Evolutionary conservation across 2,797 vertebrate species (phyloP), one percentile per base, ranked within the genome.

Genomic region (Tachyglossus aculeatus): DNA sequence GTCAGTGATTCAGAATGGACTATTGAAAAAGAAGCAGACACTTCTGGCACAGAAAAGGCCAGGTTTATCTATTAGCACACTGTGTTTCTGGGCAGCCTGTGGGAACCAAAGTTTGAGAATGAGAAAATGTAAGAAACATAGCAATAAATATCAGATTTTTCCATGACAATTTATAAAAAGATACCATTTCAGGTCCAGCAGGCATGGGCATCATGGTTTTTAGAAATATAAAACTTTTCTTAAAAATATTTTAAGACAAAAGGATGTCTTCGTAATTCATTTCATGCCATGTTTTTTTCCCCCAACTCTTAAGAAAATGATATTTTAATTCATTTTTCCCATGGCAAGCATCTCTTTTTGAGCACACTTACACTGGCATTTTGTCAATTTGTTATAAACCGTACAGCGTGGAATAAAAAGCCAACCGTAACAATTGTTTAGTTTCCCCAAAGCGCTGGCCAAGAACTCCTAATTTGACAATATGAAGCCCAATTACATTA

Each of bases 1-100:
- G 85, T 83, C 82, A 87, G 72, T 56, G 75, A 73, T 81, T 77
- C 75, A 47, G 64, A 55, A 67, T 45, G 44, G 67, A 34, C 73
- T 66, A 27, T 44, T 61, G 37, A 51, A 51, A 51, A 25, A 58
- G 10, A 54, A 66, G 27, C 40, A 24, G n/a, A n/a, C n/a, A n/a
- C n/a, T n/a, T n/a, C n/a, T n/a, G n/a, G n/a, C n/a, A n/a, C 15
- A 53, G 44, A 47, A 73, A 83, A 73, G 75, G 70, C 71, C 75
- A 66, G 57, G 58, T 50, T 54, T 5, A 33, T 61, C 78, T 52
- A 75, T 79, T 75, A 79, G 80, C 41, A 47, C 67, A 50, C 12
- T 16, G 36, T 6, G 50, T 44, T 67, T 55, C 55, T 78, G 50
- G 64, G 67, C 33, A 63, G 51, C 59, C 65, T 62, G 29, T 6